Conservation (phyloP, 1,140 invertebrate genomes). For the Matsumurasca onukii region DNA sequence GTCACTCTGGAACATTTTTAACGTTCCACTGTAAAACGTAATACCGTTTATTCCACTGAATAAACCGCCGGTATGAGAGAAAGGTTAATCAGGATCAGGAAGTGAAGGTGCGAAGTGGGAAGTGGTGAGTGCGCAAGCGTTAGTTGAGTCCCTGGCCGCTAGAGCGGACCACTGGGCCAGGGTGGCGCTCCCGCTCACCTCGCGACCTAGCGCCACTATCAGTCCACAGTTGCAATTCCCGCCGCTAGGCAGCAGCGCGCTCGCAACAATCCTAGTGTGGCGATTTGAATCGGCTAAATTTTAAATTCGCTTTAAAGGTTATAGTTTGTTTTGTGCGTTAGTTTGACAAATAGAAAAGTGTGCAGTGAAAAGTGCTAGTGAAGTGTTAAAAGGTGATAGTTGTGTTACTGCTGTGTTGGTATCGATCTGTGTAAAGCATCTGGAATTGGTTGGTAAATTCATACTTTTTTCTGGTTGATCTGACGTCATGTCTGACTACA, state of each 20-base stretch:
- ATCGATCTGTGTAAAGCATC: neutral
- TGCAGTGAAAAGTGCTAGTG: neutral
- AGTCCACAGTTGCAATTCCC: slow-evolving; percentile 13
- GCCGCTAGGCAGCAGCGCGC: slow-evolving; percentile 10
- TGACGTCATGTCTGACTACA: no score
- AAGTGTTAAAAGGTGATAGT: neutral
- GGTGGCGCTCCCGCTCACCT: no score
- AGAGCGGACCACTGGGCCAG: neutral
- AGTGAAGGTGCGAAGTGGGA: neutral
- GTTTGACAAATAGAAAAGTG: no score
- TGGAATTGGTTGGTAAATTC: neutral
- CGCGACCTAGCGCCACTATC: no score
- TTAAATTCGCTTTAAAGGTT: neutral
- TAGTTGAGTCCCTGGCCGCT: neutral
- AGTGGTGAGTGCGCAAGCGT: slow-evolving; percentile 9
- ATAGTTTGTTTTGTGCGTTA: no score
- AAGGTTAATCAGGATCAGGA: no score
- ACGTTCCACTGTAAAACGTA: no score
- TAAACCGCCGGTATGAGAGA: no score
- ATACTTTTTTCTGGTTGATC: no score
- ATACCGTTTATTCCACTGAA: no score
- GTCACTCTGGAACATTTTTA: no score
- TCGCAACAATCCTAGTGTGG: neutral
- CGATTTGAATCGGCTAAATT: neutral
- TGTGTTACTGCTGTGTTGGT: neutral